Evolutionary conservation across 1,140 invertebrate genomes (phyloP).

Genomic region (Trachelipus rathkii): DNA sequence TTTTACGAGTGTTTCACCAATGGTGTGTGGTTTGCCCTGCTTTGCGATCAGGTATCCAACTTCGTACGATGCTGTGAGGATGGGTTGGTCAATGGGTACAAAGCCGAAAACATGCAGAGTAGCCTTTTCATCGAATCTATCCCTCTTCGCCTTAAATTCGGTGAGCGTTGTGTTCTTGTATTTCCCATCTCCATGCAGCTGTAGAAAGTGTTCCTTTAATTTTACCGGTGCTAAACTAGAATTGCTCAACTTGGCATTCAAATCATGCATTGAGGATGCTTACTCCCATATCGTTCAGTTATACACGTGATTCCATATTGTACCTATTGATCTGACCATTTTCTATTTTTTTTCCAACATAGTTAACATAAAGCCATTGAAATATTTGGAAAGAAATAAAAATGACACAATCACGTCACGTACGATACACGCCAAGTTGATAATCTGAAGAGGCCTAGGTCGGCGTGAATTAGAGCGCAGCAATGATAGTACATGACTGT

Average conservation of each 20-base stretch:
- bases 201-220: slow-evolving; percentile 29
- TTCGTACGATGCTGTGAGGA: slow-evolving; percentile 22
- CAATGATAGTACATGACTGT: no score
- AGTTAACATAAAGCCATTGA: neutral
- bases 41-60: slow-evolving; percentile 26
- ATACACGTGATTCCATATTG: slow-evolving; percentile 28
- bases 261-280: slow-evolving; percentile 34
- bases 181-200: slow-evolving; percentile 31
- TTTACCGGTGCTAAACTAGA: slow-evolving; percentile 30
- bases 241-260: slow-evolving; percentile 32
- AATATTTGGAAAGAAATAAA: slow-evolving; percentile 9
- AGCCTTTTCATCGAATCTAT: slow-evolving; percentile 27
- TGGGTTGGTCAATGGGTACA: slow-evolving; percentile 25
- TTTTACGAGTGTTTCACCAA: slow-evolving; percentile 31
- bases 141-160: slow-evolving; percentile 22
- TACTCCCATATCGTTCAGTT: slow-evolving; percentile 20
- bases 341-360: neutral
- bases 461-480: no score
- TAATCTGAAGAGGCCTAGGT: no score
- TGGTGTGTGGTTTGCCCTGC: slow-evolving; percentile 28
- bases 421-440: no score
- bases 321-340: slow-evolving; percentile 22
- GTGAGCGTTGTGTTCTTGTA: slow-evolving; percentile 31
- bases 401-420: no score
- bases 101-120: slow-evolving; percentile 27